Conservation (phyloP, 2,888 invertebrate species). For the Ischnus inquisitorius region DNA sequence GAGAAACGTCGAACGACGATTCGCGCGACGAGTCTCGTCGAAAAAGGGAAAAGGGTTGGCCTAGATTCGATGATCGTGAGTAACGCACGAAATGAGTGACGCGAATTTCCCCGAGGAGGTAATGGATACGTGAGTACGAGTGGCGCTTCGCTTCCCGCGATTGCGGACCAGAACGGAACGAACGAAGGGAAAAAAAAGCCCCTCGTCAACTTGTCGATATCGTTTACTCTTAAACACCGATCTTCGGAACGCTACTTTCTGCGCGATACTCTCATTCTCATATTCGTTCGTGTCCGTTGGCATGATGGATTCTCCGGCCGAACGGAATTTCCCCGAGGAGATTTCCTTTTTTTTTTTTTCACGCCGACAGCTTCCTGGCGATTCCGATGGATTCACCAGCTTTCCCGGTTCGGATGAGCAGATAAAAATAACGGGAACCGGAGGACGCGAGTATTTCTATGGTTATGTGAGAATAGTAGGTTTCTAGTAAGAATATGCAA, state of each 20-base stretch:
- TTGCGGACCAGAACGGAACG: neutral
- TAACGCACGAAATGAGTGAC: conserved; percentile 24
- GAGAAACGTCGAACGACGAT: neutral
- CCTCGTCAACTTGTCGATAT: conserved; percentile 36
- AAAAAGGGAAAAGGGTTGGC: conserved; percentile 20
- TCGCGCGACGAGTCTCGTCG: neutral
- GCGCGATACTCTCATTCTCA: neutral
- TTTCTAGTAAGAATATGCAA: conserved; percentile 1
- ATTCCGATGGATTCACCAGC: neutral
- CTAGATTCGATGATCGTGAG: conserved; percentile 49
- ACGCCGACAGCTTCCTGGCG: neutral
- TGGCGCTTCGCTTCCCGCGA: neutral
- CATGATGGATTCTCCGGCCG: neutral
- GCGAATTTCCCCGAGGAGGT: conserved; percentile 30
- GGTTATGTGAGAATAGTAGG: neutral
- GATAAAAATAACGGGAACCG: neutral
- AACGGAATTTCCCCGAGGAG: conserved; percentile 6
- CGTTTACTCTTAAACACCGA: conserved; percentile 19
- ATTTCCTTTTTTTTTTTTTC: neutral
- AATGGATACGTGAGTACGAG: conserved; percentile 21
- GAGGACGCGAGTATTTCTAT: conserved; percentile 16
- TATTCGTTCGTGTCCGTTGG: neutral
- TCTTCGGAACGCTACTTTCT: conserved; percentile 2
- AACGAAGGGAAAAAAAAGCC: neutral
- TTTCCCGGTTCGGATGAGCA: neutral